Evolutionary conservation across 2,113 vertebrate species (phyloP).

Genomic region (Macaca nemestrina): DNA sequence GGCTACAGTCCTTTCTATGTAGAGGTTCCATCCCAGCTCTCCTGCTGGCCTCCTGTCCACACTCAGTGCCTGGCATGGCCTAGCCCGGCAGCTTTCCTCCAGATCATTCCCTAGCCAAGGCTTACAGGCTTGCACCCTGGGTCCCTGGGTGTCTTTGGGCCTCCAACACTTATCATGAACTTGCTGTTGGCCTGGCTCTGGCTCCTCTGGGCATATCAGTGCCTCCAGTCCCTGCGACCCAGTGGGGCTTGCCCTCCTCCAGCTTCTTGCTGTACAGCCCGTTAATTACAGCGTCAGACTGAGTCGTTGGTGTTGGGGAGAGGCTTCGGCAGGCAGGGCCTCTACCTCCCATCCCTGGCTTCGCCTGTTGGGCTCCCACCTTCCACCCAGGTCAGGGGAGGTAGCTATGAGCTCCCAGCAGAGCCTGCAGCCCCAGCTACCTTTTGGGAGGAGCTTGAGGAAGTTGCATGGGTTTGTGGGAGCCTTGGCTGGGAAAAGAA

Average conservation of each 20-base stretch:
- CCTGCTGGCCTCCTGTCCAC: neutral
- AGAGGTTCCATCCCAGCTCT: neutral
- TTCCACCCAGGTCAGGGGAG: no score
- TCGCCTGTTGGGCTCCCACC: neutral
- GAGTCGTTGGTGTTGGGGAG: accelerated
- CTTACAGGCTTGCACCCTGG: neutral
- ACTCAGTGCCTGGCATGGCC: neutral
- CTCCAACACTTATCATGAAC: neutral
- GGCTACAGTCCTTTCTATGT: neutral
- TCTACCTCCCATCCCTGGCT: no score
- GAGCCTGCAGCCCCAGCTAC: neutral
- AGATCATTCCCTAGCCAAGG: neutral
- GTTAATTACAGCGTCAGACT: accelerated
- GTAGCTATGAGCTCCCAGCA: neutral
- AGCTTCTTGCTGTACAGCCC: no score
- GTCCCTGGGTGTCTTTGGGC: neutral
- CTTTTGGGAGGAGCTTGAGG: neutral
- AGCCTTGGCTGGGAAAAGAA: neutral
- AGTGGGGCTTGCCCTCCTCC: neutral
- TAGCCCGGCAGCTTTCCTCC: neutral
- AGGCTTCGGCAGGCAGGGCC: accelerated
- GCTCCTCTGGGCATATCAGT: neutral
- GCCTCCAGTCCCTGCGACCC: neutral
- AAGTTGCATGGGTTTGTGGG: neutral
- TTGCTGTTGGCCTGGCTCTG: neutral